A percentile compares a stretch with the other conserved stretches of the same genome.
These are phyloP conservation scores for Agrilus biguttatus DNA, from an alignment of 2,888 invertebrate species.

Conservation along the genomic window DNA sequence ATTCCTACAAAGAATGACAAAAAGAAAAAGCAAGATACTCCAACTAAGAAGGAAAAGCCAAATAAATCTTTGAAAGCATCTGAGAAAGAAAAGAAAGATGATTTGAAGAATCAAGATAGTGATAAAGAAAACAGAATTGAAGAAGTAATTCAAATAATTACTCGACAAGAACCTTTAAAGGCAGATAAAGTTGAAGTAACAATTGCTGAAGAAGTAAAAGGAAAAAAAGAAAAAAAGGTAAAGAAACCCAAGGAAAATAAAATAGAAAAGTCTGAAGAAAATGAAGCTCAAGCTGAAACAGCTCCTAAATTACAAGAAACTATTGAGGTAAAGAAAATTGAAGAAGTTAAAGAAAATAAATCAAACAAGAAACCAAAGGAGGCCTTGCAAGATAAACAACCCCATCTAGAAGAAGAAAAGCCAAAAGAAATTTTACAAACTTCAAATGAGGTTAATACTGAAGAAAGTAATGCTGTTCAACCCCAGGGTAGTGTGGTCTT, in stretches of 20 bases:
- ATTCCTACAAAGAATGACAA: slow-evolving; percentile 57
- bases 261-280: slow-evolving; percentile 14
- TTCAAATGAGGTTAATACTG: slow-evolving; percentile 5
- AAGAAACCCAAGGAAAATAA: slow-evolving; percentile 29
- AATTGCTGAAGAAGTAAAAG: slow-evolving; percentile 16
- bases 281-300: slow-evolving; percentile 11
- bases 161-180: slow-evolving; percentile 14
- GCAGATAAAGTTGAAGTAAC: slow-evolving; percentile 21
- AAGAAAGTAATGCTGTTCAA: slow-evolving; percentile 3
- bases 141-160: slow-evolving; percentile 7
- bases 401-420: slow-evolving; percentile 8
- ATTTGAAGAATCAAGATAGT: slow-evolving; percentile 34
- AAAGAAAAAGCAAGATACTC: slow-evolving; percentile 45
- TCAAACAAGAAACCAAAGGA: slow-evolving; percentile 25
- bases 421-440: slow-evolving; percentile 5
- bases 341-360: slow-evolving; percentile 10
- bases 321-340: too few relatives aligned
- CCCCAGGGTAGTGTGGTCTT: slow-evolving; percentile 31
- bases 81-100: slow-evolving; percentile 35
- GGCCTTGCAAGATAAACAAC: not conserved
- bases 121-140: slow-evolving; percentile 20
- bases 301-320: slow-evolving; percentile 1
- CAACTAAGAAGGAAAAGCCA: slow-evolving; percentile 28
- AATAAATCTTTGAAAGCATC: slow-evolving; percentile 29
- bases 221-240: slow-evolving; percentile 24